Evolutionary conservation across 2,113 vertebrate species (phyloP), one percentile per base, ranked within the genome.

Genomic region (Geococcyx californianus): DNA sequence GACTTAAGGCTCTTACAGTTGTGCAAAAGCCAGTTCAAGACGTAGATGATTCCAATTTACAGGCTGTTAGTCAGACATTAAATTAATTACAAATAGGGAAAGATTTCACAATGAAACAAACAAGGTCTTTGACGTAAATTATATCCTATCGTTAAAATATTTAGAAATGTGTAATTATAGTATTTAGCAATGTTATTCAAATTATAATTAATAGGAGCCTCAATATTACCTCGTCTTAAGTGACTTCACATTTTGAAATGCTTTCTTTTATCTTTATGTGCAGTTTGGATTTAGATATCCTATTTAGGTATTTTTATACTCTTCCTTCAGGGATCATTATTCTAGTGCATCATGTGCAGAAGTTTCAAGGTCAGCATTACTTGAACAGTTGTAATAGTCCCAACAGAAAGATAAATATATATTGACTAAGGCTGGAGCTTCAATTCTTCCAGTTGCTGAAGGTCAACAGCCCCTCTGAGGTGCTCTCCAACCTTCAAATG

Each of bases 381-480:
- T 97, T 96, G 92, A 89, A 95, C 95, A 97, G 93, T 98, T 97
- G 94, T 98, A 98, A 98, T 97, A 97, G 95, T 98, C 97, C 97
- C 97, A 93, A 97, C 96, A 98, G 97, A 98, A 98, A 98, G 92
- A 98, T 98, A 98, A 98, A 98, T 98, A 98, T 97, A 97, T 98
- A 98, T 98, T 98, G 97, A 98, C 97, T 98, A 55, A 97, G 92
- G 90, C 96, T 98, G 92, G 90, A 96, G 94, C 97, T 98, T 91
- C 76, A 97, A 67, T 97, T 98, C 91, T 97, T 97, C 97, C 94
- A 70, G 97, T 97, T 98, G 95, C 77, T 98, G 97, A 98, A 98
- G 97, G 98, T 98, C 98, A 98, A 98, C 96, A 97, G 97, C 97
- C 78, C 97, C 97, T 97, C 94, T 90, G 97, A 98, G 98, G 95